Percentiles rank a stretch among this genome's conserved stretches.
phyloP scores from a whole-genome alignment of 2,113 vertebrate genomes.

The Nerophis ophidion region DNA sequence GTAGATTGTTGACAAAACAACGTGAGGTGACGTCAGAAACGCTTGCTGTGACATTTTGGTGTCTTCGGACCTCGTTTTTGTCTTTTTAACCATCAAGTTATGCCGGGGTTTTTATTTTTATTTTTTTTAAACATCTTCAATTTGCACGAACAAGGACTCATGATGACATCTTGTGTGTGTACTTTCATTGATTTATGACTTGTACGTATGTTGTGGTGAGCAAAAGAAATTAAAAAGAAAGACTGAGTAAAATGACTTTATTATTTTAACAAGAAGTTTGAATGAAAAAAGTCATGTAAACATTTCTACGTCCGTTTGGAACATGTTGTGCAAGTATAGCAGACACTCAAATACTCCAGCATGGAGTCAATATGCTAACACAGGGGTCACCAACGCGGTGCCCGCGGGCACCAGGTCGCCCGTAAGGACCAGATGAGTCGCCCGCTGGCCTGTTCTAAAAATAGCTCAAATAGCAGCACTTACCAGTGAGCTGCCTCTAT shows the following conservation, averaged over 20 bases:
- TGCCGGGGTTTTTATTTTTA: constrained; percentile 47
- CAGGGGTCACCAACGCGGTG: too few species aligned
- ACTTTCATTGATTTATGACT: constrained; percentile 74
- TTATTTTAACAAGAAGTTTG: constrained; percentile 5
- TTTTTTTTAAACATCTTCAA: constrained; percentile 62
- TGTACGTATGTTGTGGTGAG: constrained; percentile 92
- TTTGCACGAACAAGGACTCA: constrained; percentile 84
- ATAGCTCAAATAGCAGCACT: too few species aligned
- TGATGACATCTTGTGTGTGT: constrained; percentile 6
- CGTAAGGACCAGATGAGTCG: too few species aligned
- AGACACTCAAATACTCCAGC: too few species aligned
- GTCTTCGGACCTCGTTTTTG: constrained; percentile 47
- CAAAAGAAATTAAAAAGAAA: constrained; percentile 81
- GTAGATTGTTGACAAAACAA: constrained; percentile 77
- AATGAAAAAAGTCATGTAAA: too few species aligned
- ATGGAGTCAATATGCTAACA: too few species aligned
- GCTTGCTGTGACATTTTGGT: not conserved
- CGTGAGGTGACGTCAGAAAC: constrained; percentile 66
- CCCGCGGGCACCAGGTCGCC: too few species aligned
- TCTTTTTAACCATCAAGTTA: constrained; percentile 61
- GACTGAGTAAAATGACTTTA: constrained; percentile 41
- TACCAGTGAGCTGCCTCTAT: too few species aligned
- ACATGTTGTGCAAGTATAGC: too few species aligned
- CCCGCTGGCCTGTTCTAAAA: too few species aligned
- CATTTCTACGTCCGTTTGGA: too few species aligned